Evolutionary conservation across 2,888 invertebrate genomes (phyloP), one percentile per base, ranked within the genome.

Genomic region (Pherbina coryleti): DNA sequence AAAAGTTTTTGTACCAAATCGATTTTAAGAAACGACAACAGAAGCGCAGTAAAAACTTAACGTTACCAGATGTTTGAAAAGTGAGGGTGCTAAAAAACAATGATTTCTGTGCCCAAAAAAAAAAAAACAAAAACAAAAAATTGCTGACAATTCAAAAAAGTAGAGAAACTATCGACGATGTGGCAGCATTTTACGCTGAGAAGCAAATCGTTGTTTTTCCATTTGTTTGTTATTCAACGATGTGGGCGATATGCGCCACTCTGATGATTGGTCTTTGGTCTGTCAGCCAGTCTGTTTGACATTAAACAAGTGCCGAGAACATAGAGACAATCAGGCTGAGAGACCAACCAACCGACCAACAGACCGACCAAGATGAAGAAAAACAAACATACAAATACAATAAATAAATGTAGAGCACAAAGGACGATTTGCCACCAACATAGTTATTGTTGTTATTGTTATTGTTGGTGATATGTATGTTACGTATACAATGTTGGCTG

Each of bases 91-190:
- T 55, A n/a, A 9, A 55, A 22, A n/a, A 3, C 22, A 11, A 34
- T 31, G 25, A 17, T 7, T 66, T 31, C 17, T 31, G 66, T 64
- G 17, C 34, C 37, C 14, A 62, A 60, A 62, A 62, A n/a, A n/a
- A n/a, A n/a, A n/a, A n/a, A n/a, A n/a, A n/a, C n/a, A n/a, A n/a
- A n/a, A n/a, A n/a, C n/a, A n/a, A n/a, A n/a, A 73, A 60, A 55
- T 37, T 14, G 72, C 73, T 73, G 73, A 37, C 73, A 73, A 73
- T 60, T 60, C 51, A 25, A 51, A 51, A n/a, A 69, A 69, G 44
- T 44, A 44, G 44, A 69, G 49, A 69, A 49, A 14, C 49, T 69
- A 49, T 51, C 62, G 25, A 62, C 62, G 28, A 62, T 17, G 3
- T 9, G 7, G 11, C 17, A 64, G 31, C 64, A n/a, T 55, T 25